These are phyloP conservation scores for Sycophila sp. DNA, from an alignment of 1,140 invertebrate species.

Conservation along the genomic window DNA sequence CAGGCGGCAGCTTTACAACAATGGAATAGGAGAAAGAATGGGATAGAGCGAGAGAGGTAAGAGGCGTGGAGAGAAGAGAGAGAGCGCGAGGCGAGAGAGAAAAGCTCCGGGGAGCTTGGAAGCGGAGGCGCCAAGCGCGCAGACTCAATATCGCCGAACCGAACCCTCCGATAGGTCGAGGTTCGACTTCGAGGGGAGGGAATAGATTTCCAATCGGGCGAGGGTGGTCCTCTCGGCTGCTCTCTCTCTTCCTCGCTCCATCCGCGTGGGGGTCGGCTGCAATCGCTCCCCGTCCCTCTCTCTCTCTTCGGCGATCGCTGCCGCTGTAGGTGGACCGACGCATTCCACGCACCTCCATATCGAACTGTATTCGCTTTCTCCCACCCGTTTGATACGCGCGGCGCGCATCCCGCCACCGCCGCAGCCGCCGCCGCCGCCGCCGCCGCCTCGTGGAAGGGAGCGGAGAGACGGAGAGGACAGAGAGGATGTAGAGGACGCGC, in stretches of 20 bases:
- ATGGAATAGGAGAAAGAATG: conserved; percentile 33
- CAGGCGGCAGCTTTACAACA: conserved; percentile 28
- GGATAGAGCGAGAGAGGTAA: conserved; percentile 14
- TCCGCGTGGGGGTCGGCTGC: conserved; percentile 13
- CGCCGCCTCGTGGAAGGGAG: conserved; percentile 40
- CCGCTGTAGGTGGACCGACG: conserved; percentile 62
- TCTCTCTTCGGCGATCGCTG: conserved; percentile 50
- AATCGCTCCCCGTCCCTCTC: conserved; percentile 26
- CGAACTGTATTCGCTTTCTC: conserved; percentile 43
- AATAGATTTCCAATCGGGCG: conserved; percentile 68
- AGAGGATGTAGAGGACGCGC: conserved; percentile 36
- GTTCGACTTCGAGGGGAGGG: conserved; percentile 66
- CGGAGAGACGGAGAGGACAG: conserved; percentile 19
- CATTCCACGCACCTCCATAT: conserved; percentile 58
- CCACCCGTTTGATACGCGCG: conserved; percentile 33
- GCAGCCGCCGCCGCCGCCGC: conserved; percentile 39
- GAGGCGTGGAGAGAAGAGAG: conserved; percentile 25
- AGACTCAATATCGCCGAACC: conserved; percentile 67
- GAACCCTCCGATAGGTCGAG: conserved; percentile 67
- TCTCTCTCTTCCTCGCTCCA: conserved; percentile 41
- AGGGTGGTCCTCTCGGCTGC: conserved; percentile 56
- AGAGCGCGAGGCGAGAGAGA: conserved; percentile 39
- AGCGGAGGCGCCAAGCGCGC: too few species aligned
- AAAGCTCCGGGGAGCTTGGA: conserved; percentile 38
- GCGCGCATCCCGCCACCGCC: conserved; percentile 41